Evolutionary conservation across 1,140 invertebrate genomes (phyloP), one percentile per base, ranked within the genome.

Genomic region (Pararge aegeria): DNA sequence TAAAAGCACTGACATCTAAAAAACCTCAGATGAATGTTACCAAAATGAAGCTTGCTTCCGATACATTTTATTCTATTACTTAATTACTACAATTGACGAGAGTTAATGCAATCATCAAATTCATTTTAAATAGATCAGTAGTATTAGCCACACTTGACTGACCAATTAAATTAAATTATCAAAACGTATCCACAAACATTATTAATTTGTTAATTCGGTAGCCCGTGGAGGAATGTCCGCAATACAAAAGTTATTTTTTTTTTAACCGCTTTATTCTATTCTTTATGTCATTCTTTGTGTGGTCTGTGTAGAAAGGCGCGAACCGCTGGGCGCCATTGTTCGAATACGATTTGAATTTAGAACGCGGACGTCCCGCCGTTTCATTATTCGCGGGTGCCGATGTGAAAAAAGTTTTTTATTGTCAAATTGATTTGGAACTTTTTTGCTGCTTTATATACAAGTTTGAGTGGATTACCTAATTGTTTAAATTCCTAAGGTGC

Each of bases 361-460:
- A 87, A 82, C 70, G 75, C 53, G 48, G 77, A 70, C 70, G 54
- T 73, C 83, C 83, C 77, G 81, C 70, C 55, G 81, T 68, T 78
- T 70, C 71, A 79, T 87, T 87, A 84, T 87, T 82, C 73, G 79
- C 74, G 75, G 78, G 73, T 77, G 81, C 75, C 64, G 77, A 73
- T 71, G 74, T 77, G 70, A 78, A 78, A 83, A 77, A 78, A 68
- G 52, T 24, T 38, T 61, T 79, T 76, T 74, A 75, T 66, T 73
- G 64, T 65, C 70, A 69, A 75, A 79, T 80, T 75, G 71, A 82
- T 70, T 70, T 59, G 64, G 62, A 60, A 70, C 55, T 80, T 73
- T 69, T 60, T 30, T 20, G 10, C 5, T 48, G 9, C 55, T 61
- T 42, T 55, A 50, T 51, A 10, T 10, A 15, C 10, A 46, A 18